A percentile compares a stretch with the other conserved stretches of the same genome.
These are phyloP conservation scores for Hormiphora californensis DNA, from an alignment of 37 sponge, comb jelly and placozoan species.

Conservation along the genomic window DNA sequence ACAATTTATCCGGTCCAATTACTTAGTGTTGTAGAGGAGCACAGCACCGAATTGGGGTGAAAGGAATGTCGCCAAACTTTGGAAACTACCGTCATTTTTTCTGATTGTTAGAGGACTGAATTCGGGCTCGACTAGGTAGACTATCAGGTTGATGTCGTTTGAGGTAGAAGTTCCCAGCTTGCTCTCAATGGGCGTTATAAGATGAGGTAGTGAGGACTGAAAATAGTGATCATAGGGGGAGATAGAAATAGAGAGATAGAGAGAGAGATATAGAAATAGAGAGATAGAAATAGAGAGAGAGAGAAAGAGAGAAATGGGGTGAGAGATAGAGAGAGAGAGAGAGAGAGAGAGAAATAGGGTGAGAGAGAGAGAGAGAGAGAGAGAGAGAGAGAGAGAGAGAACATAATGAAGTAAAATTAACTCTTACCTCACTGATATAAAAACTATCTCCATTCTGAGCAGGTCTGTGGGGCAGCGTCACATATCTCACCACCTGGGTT, in stretches of 20 bases:
- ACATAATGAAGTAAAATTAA: too few species aligned
- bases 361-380: too few species aligned
- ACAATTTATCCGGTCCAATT: too few species aligned
- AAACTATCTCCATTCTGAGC: neutral
- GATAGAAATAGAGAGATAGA: too few species aligned
- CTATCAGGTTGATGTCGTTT: constrained; percentile 31
- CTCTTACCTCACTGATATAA: constrained; percentile 3
- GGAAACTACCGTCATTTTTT: neutral
- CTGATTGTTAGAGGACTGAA: constrained; percentile 17
- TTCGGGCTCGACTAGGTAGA: constrained; percentile 5
- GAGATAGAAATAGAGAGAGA: too few species aligned
- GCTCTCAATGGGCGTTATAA: constrained; percentile 29
- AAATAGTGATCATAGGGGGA: too few species aligned
- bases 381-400: too few species aligned
- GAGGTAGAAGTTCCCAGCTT: constrained; percentile 44
- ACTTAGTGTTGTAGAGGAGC: constrained; percentile 8
- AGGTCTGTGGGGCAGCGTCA: neutral
- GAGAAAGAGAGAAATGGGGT: too few species aligned
- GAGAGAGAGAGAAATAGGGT: too few species aligned
- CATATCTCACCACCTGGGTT: constrained; percentile 42
- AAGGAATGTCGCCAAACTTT: neutral
- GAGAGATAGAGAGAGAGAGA: too few species aligned
- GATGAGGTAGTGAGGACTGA: constrained; percentile 36
- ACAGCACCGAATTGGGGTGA: constrained; percentile 38
- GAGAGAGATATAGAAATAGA: too few species aligned